Conservation (phyloP, 2,113 vertebrate species). For the Sapajus apella region DNA sequence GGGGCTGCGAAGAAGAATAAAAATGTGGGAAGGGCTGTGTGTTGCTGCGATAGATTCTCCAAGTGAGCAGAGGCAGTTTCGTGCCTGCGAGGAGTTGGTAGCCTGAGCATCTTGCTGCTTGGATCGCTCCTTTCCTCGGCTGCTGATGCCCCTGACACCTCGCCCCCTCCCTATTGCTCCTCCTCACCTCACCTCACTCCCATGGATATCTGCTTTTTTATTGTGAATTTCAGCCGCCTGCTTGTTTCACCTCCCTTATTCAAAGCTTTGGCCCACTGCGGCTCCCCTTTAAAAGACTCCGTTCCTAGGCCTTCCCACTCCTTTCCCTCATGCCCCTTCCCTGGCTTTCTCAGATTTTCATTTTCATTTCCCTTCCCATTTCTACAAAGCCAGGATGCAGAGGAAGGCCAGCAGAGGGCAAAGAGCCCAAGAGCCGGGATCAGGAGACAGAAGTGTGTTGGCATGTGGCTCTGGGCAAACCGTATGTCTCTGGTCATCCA, state of each 20-base stretch:
- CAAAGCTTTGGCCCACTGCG: neutral
- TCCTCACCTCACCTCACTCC: neutral
- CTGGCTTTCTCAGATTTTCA: neutral
- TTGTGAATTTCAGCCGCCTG: neutral
- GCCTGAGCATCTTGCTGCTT: neutral
- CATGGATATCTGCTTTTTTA: neutral
- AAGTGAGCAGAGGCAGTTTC: neutral
- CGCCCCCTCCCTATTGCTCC: neutral
- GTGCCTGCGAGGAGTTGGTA: neutral
- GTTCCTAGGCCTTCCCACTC: neutral
- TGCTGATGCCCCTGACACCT: neutral
- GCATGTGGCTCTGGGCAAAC: neutral
- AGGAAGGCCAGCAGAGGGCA: conserved; percentile 46
- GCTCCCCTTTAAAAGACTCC: neutral
- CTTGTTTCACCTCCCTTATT: neutral
- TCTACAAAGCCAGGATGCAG: neutral
- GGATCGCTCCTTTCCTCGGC: neutral
- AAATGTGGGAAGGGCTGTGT: neutral
- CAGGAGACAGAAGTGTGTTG: neutral
- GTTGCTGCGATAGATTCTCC: neutral
- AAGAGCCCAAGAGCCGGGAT: neutral
- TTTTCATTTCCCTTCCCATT: neutral
- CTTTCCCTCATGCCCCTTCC: neutral
- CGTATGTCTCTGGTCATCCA: neutral
- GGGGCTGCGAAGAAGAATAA: neutral